A percentile compares a stretch with the other conserved stretches of the same genome.
phyloP scores from a whole-genome alignment of 2,113 vertebrate genomes.

The Gobiocypris rarus region DNA sequence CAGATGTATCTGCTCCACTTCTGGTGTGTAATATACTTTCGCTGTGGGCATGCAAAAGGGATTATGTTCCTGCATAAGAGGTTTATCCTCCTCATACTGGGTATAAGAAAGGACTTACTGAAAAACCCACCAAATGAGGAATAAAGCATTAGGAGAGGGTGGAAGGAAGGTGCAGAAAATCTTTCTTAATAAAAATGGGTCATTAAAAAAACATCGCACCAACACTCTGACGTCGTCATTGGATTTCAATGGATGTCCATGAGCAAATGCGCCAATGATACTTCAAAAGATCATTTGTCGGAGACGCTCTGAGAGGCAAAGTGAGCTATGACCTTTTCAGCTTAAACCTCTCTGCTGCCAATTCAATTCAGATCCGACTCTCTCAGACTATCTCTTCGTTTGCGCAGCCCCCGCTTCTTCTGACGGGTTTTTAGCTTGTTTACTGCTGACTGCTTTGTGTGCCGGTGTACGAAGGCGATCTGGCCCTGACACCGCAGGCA shows the following conservation, averaged over 20 bases:
- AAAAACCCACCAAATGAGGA: conserved; percentile 44
- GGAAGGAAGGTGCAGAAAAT: conserved; percentile 38
- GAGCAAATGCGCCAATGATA: not conserved
- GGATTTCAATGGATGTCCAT: not conserved
- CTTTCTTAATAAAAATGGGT: conserved; percentile 26
- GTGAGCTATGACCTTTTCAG: conserved; percentile 11
- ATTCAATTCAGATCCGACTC: conserved; percentile 28
- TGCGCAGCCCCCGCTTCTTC: not conserved
- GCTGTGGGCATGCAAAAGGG: conserved; percentile 47
- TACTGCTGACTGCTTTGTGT: conserved; percentile 37
- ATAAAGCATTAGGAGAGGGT: conserved; percentile 10
- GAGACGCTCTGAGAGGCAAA: conserved; percentile 22
- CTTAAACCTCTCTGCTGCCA: conserved; percentile 34
- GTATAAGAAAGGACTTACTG: conserved; percentile 48
- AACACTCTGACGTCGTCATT: not conserved
- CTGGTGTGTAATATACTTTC: conserved; percentile 52
- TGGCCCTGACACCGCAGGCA: conserved; percentile 6
- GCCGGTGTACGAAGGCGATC: conserved; percentile 13
- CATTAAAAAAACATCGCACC: not conserved
- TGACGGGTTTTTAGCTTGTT: conserved; percentile 30
- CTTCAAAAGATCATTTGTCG: conserved; percentile 22
- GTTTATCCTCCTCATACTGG: conserved; percentile 48
- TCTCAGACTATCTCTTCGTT: conserved; percentile 1
- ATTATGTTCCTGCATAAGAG: conserved; percentile 52
- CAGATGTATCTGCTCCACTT: conserved; percentile 30